A percentile compares a stretch with the other conserved stretches of the same genome.
Conservation (phyloP, 2,888 invertebrate genomes). For the Drosophila paracracens region DNA sequence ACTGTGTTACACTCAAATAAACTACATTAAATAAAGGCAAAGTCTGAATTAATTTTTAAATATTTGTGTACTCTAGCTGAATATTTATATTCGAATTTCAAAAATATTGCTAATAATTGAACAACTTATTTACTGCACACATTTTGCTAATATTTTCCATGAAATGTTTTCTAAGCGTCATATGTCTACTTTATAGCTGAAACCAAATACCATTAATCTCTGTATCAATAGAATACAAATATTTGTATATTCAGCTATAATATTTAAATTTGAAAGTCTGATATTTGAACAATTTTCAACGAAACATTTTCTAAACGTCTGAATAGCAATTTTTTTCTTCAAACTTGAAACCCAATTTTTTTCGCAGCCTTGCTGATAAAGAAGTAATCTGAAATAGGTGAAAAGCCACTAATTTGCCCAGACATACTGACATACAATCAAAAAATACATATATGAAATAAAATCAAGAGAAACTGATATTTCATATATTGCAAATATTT, state of each 20-base stretch:
- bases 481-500: neutral
- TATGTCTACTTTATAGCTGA: too few species aligned
- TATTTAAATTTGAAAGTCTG: neutral
- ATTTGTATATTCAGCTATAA: neutral
- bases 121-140: too few species aligned
- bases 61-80: neutral
- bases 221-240: neutral
- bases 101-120: neutral
- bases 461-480: neutral
- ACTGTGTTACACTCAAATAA: neutral
- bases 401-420: neutral
- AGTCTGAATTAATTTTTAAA: neutral
- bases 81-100: neutral
- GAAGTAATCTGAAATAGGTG: neutral
- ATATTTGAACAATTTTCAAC: neutral
- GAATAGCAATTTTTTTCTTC: neutral
- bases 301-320: neutral
- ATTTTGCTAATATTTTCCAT: too few species aligned
- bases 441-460: neutral
- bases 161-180: too few species aligned
- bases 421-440: neutral
- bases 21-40: neutral
- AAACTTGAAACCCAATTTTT: neutral
- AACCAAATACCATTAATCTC: neutral
- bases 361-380: neutral